phyloP scores from a whole-genome alignment of 23 tunicate genomes.

The Halocynthia roretzi region DNA sequence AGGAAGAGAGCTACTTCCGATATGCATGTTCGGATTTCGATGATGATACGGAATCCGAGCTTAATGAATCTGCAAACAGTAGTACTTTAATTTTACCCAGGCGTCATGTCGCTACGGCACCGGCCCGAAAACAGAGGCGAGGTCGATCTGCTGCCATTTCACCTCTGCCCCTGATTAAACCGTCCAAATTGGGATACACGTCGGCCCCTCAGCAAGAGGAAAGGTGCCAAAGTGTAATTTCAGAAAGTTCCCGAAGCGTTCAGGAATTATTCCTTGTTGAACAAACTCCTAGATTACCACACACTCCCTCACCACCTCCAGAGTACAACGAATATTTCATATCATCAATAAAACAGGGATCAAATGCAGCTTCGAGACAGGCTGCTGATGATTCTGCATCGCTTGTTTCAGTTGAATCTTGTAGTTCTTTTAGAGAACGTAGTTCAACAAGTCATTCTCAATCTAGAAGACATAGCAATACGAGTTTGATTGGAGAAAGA shows the following conservation, averaged over 20 bases:
- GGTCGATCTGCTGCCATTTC: slow-evolving; percentile 1
- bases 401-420: too few relatives aligned
- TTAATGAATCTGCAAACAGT: slow-evolving; percentile 57
- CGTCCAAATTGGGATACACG: background rate
- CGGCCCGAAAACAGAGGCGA: background rate
- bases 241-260: background rate
- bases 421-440: too few relatives aligned
- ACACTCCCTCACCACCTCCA: background rate
- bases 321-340: too few relatives aligned
- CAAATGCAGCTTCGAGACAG: too few relatives aligned
- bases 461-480: too few relatives aligned
- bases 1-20: slow-evolving; percentile 6
- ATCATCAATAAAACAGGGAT: too few relatives aligned
- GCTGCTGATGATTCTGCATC: too few relatives aligned
- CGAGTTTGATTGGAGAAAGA: too few relatives aligned
- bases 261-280: background rate
- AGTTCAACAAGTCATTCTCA: too few relatives aligned
- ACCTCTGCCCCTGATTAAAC: background rate
- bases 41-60: slow-evolving; percentile 66
- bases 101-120: slow-evolving; percentile 1
- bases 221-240: background rate
- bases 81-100: slow-evolving; percentile 49
- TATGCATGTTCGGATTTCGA: slow-evolving; percentile 41
- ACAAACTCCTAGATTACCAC: background rate
- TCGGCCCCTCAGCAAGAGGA: background rate